Evolutionary conservation across 1,140 invertebrate genomes (phyloP).

Genomic region (Cyrtorhinus lividipennis): DNA sequence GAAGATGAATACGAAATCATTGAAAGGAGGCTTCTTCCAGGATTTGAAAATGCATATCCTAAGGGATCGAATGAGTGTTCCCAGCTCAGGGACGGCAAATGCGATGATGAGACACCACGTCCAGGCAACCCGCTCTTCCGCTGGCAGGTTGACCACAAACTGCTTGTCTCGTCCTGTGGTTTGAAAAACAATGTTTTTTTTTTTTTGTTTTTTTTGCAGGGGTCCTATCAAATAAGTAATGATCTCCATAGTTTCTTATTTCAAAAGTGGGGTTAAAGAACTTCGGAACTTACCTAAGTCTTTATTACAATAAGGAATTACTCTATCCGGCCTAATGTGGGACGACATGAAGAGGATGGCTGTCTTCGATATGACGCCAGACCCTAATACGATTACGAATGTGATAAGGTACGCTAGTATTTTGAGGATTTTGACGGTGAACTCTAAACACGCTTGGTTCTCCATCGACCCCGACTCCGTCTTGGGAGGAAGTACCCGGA

Average conservation of each 20-base stretch:
- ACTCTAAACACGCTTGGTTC: constrained; percentile 67
- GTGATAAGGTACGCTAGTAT: constrained; percentile 69
- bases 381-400: constrained; percentile 65
- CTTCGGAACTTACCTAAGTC: constrained; percentile 63
- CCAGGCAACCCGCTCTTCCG: constrained; percentile 75
- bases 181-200: too few relatives aligned
- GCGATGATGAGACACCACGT: constrained; percentile 83
- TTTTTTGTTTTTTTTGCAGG: too few relatives aligned
- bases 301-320: constrained; percentile 64
- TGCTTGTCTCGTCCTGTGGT: constrained; percentile 69
- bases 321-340: constrained; percentile 58
- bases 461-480: constrained; percentile 77
- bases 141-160: constrained; percentile 59
- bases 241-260: too few relatives aligned
- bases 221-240: too few relatives aligned
- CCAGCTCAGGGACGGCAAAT: constrained; percentile 73
- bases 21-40: constrained; percentile 25
- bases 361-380: constrained; percentile 72
- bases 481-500: constrained; percentile 74
- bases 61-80: constrained; percentile 64
- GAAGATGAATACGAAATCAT: constrained; percentile 40
- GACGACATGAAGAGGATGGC: constrained; percentile 83
- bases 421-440: constrained; percentile 74
- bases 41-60: constrained; percentile 80
- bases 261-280: too few relatives aligned